Percentiles rank a stretch among this genome's conserved stretches.
phyloP scores from a whole-genome alignment of 1,140 invertebrate species.

The Parapsyche elsis region DNA sequence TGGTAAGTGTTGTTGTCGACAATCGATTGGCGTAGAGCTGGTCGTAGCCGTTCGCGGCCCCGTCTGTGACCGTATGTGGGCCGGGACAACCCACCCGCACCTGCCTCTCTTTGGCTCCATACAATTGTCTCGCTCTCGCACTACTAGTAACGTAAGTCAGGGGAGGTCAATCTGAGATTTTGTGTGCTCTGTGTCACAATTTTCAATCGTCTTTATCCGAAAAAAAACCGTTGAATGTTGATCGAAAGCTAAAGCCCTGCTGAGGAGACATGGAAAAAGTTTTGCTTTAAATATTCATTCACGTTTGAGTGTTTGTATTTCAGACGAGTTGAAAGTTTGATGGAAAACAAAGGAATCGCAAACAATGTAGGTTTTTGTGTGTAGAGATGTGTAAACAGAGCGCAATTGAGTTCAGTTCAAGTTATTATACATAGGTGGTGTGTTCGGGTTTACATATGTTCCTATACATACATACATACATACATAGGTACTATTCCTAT shows the following conservation, averaged over 20 bases:
- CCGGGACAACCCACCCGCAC: constrained; percentile 14
- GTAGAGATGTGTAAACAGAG: too few species aligned
- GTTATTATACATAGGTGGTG: too few species aligned
- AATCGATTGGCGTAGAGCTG: constrained; percentile 20
- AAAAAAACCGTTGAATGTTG: not conserved
- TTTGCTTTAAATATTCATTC: not conserved
- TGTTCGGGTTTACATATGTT: too few species aligned
- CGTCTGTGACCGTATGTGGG: not conserved
- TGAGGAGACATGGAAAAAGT: not conserved
- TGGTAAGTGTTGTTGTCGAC: constrained; percentile 27
- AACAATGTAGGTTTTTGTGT: too few species aligned
- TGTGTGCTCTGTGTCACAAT: not conserved
- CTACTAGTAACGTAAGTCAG: not conserved
- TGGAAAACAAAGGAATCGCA: too few species aligned
- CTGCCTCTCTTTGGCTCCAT: not conserved
- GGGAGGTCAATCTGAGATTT: not conserved
- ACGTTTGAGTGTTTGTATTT: too few species aligned
- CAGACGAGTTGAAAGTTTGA: too few species aligned
- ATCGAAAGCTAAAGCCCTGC: not conserved
- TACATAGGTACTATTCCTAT: too few species aligned
- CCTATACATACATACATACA: too few species aligned
- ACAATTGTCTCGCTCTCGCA: not conserved
- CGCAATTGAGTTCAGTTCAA: too few species aligned
- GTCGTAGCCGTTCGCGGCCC: not conserved
- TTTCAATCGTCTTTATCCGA: not conserved